Evolutionary conservation across 2,113 vertebrate genomes (phyloP), one percentile per base, ranked within the genome.

Genomic region (Hippopotamus amphibius): DNA sequence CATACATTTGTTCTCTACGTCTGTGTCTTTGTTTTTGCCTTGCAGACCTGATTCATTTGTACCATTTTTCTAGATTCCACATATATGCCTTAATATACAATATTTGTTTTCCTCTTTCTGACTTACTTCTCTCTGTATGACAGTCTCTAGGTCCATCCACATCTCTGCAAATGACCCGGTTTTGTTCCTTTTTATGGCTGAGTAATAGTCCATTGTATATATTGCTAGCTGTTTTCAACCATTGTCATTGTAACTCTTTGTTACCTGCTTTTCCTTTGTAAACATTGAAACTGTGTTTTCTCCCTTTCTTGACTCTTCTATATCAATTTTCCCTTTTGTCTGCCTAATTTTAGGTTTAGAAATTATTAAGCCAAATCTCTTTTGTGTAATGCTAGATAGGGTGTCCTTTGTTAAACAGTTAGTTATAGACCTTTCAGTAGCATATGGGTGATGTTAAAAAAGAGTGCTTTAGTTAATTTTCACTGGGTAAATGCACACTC

Each of bases 301-400:
- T 81, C 26, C 11, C 41, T 83, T 92, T 82, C 57, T 8, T 91
- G 12, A 91, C 37, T 91, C 7, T 96, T 68, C 14, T 55, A 3
- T 81, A 79, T 68, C 7, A 59, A 46, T 57, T 72, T 69, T n/a
- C 15, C 4, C 53, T 14, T 87, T 92, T 69, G 37, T 83, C 84
- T 93, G 41, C 69, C 82, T 88, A 82, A 77, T 43, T 71, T 94
- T 82, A 80, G 66, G 90, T 74, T 86, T 95, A 91, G 72, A 93
- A 92, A 81, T 71, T 68, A 83, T 65, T 76, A 88, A 53, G 28
- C 41, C 43, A 89, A 22, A 7, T 84, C 7, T 95, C 48, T 94
- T 82, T 93, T 50, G 33, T 80, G 26, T 50, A 90, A 82, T 87
- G 76, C 43, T 91, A 95, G n/a, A 79, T 19, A 46, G 74, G 22